A percentile compares a stretch with the other conserved stretches of the same genome.
These are phyloP conservation scores for Tipula vernalis DNA, from an alignment of 2,888 invertebrate species.

Conservation along the genomic window DNA sequence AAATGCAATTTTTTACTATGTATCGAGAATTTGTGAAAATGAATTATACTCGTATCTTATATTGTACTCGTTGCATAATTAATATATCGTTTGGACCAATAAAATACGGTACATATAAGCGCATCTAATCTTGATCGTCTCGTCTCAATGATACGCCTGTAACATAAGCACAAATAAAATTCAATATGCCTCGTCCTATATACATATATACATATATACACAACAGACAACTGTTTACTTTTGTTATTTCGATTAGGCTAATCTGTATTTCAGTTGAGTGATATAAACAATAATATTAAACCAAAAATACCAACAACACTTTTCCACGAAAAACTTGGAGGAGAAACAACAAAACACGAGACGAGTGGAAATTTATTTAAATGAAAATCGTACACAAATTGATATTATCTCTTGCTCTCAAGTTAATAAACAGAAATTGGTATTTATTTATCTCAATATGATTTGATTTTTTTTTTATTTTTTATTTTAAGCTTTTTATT, in stretches of 20 bases:
- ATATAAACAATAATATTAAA: not conserved
- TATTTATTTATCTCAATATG: not conserved
- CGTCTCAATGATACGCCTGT: not conserved
- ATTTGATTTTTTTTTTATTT: not conserved
- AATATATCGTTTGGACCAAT: not conserved
- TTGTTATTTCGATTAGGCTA: not conserved
- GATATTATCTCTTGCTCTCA: not conserved
- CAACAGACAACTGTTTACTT: not conserved
- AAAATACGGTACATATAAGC: not conserved
- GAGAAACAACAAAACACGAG: not conserved
- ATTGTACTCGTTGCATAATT: not conserved
- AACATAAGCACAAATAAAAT: not conserved
- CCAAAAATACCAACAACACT: not conserved
- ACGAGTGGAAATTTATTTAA: not conserved
- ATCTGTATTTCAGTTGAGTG: not conserved
- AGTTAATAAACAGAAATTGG: not conserved
- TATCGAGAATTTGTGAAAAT: not conserved
- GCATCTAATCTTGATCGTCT: not conserved
- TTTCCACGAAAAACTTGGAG: not conserved
- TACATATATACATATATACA: not conserved
- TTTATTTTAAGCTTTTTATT: not conserved
- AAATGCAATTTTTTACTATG: not conserved
- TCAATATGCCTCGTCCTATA: not conserved
- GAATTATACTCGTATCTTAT: not conserved
- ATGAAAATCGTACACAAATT: not conserved